phyloP scores from a whole-genome alignment of 1,140 invertebrate species.

The Asbolus verrucosus region DNA sequence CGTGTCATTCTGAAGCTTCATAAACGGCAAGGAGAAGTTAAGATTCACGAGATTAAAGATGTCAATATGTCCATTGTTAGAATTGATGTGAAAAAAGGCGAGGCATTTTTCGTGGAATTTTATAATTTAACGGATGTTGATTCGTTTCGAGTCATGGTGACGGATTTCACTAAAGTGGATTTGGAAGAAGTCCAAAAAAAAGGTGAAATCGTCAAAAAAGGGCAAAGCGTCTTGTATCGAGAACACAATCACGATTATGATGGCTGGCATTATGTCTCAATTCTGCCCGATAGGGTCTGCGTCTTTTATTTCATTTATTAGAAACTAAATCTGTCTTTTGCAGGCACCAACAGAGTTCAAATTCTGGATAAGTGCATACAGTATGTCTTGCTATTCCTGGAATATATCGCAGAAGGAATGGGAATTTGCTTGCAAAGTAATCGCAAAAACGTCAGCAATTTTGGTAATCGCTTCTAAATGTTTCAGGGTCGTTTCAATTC shows the following conservation, averaged over 20 bases:
- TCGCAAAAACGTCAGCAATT: neutral
- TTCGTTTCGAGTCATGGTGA: neutral
- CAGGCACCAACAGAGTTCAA: too few relatives aligned
- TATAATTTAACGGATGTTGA: neutral
- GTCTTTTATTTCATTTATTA: too few relatives aligned
- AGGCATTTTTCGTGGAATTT: conserved; percentile 6
- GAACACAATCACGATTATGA: conserved; percentile 2
- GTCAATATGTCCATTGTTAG: neutral
- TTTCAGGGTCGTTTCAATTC: conserved; percentile 2
- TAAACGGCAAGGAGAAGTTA: neutral
- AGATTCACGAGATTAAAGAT: neutral
- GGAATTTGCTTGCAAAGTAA: conserved; percentile 20
- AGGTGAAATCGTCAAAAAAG: neutral
- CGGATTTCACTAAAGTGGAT: conserved; percentile 1
- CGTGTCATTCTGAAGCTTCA: neutral
- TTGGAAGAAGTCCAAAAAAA: neutral
- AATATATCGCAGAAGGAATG: neutral
- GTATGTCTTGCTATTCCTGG: conserved; percentile 16
- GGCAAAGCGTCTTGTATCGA: neutral
- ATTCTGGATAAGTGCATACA: conserved; percentile 4
- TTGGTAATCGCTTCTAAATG: neutral
- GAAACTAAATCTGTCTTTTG: too few relatives aligned
- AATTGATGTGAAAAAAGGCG: neutral
- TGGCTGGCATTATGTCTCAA: conserved; percentile 10
- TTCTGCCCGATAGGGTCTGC: neutral